A percentile compares a stretch with the other conserved stretches of the same genome.
Evolutionary conservation across 2,888 invertebrate species (phyloP).

Genomic region (Auanema freiburgensis): DNA sequence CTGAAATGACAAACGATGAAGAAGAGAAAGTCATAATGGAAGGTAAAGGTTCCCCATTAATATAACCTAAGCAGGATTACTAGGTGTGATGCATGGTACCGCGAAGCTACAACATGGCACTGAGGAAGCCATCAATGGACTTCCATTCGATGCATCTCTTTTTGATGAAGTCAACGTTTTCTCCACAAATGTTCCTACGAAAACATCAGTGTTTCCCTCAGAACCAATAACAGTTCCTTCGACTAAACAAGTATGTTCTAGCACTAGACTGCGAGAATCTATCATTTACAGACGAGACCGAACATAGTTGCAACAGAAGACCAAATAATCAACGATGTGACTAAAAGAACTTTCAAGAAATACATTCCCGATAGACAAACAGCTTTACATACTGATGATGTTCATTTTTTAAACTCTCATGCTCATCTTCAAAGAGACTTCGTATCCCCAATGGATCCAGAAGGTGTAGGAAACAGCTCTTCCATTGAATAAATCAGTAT

Average conservation of each 20-base stretch:
- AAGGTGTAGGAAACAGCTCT: conserved; percentile 16
- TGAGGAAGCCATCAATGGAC: not conserved
- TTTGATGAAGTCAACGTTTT: not conserved
- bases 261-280: not conserved
- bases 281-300: not conserved
- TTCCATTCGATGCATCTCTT: conserved; percentile 13
- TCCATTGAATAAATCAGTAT: not conserved
- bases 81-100: too few species aligned
- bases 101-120: too few species aligned
- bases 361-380: conserved; percentile 21
- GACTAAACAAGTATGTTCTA: not conserved
- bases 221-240: not conserved
- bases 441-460: conserved; percentile 32
- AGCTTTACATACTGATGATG: conserved; percentile 23
- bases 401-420: conserved; percentile 37
- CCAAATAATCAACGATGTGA: conserved; percentile 5
- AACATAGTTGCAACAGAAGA: conserved; percentile 1
- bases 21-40: too few species aligned
- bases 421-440: conserved; percentile 39
- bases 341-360: conserved; percentile 34
- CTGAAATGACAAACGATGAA: too few species aligned
- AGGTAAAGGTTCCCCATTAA: too few species aligned
- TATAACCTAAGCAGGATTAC: too few species aligned
- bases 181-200: too few species aligned
- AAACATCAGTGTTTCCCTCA: too few species aligned